A percentile compares a stretch with the other conserved stretches of the same genome.
phyloP scores from a whole-genome alignment of 2,113 vertebrate species.

The Otolemur garnettii region DNA sequence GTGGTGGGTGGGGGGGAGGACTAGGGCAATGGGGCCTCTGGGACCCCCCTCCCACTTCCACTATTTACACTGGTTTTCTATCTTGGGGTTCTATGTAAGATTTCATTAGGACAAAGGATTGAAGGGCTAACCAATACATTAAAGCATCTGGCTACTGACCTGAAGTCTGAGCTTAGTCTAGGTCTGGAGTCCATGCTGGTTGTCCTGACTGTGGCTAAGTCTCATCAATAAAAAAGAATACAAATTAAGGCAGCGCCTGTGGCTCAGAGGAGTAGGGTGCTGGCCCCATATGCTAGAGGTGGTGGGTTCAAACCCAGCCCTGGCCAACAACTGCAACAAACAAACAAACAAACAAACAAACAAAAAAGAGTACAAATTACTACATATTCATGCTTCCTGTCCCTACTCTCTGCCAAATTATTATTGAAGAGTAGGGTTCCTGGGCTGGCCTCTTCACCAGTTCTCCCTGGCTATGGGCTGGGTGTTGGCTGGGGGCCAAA shows the following conservation, averaged over 20 bases:
- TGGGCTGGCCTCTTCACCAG: not conserved
- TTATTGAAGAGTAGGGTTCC: not conserved
- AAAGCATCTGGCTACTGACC: not conserved
- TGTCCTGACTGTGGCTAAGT: not conserved
- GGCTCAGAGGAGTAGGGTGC: no score
- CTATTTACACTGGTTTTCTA: not conserved
- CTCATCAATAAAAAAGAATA: not conserved
- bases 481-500: slow-evolving; percentile 26
- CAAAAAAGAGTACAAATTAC: not conserved
- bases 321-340: no score
- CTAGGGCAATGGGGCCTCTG: not conserved
- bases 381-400: slow-evolving; percentile 44
- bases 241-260: not conserved
- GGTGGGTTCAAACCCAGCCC: no score
- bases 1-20: not conserved
- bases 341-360: not conserved
- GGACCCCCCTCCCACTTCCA: no score
- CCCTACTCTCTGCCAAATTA: slow-evolving; percentile 46
- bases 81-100: not conserved
- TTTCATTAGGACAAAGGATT: not conserved
- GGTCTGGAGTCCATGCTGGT: not conserved
- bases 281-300: no score
- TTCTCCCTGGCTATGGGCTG: slow-evolving; percentile 14
- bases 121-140: not conserved
- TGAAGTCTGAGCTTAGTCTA: not conserved